phyloP scores from a whole-genome alignment of 2,888 invertebrate species.

The Parnassius apollo region DNA sequence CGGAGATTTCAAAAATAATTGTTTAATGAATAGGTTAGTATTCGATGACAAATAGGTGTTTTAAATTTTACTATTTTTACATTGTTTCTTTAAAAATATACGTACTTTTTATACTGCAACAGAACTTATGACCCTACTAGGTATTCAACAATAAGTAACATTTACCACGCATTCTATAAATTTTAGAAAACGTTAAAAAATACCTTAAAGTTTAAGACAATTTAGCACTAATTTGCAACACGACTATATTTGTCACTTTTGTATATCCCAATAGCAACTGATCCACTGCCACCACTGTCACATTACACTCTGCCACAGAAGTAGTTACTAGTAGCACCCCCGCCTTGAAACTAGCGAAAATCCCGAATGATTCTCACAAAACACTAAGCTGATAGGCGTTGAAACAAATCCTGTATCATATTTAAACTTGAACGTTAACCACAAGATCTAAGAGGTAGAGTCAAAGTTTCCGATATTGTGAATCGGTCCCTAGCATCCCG shows the following conservation, averaged over 20 bases:
- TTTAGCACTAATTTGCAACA: slow-evolving; percentile 30
- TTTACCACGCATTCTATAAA: no score
- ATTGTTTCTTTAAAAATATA: no score
- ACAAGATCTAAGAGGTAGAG: slow-evolving; percentile 50
- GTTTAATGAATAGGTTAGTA: no score
- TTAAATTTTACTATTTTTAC: no score
- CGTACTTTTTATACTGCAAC: no score
- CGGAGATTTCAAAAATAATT: no score
- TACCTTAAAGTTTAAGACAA: no score
- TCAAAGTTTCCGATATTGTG: slow-evolving; percentile 42
- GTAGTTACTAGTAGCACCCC: slow-evolving; percentile 30
- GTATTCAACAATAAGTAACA: no score
- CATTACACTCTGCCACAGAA: slow-evolving; percentile 60
- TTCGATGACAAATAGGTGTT: no score
- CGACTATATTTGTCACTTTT: slow-evolving; percentile 22
- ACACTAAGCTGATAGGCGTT: slow-evolving; percentile 61
- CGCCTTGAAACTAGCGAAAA: slow-evolving; percentile 57
- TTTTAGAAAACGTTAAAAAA: no score
- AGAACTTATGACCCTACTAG: no score
- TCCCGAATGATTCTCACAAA: slow-evolving; percentile 49
- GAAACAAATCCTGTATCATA: slow-evolving; percentile 47
- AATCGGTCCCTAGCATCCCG: slow-evolving; percentile 52
- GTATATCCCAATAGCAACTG: slow-evolving; percentile 29
- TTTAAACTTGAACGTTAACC: slow-evolving; percentile 50
- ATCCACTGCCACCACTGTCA: slow-evolving; percentile 50